A percentile compares a stretch with the other conserved stretches of the same genome.
These are phyloP conservation scores for Mormyrus iriodes DNA, from an alignment of 2,113 vertebrate genomes.

Conservation along the genomic window DNA sequence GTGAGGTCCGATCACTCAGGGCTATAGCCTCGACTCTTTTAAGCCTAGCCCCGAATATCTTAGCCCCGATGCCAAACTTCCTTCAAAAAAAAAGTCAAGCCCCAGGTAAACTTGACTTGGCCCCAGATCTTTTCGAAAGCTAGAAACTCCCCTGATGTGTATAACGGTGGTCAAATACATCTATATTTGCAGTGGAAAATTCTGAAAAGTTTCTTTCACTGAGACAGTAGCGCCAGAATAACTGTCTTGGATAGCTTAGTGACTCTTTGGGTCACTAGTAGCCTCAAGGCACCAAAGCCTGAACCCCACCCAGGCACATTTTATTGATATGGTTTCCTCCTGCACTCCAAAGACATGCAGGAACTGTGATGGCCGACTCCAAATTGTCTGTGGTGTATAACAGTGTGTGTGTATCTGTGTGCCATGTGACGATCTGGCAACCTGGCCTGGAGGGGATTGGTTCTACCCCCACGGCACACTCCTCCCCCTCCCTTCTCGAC, in stretches of 20 bases:
- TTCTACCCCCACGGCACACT: neutral
- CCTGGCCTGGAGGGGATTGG: neutral
- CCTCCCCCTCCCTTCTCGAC: neutral
- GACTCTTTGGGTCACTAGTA: neutral
- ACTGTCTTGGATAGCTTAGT: neutral
- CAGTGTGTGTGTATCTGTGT: neutral
- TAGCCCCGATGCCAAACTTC: too few relatives aligned
- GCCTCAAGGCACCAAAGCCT: neutral
- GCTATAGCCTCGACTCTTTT: too few relatives aligned
- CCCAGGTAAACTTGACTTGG: too few relatives aligned
- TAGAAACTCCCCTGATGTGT: too few relatives aligned
- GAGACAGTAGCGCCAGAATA: neutral
- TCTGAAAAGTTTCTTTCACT: neutral
- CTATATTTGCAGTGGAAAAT: neutral
- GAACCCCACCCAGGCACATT: neutral
- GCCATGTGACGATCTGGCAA: neutral
- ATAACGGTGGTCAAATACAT: neutral
- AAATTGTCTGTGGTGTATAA: neutral
- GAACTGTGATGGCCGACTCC: neutral
- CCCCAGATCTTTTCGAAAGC: too few relatives aligned
- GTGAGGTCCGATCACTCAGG: too few relatives aligned
- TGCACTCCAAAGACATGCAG: neutral
- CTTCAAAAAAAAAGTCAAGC: too few relatives aligned
- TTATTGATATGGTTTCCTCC: neutral
- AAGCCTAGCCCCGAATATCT: too few relatives aligned